Conservation (phyloP, 2,797 vertebrate genomes). For the Ctenopoma multispine region DNA sequence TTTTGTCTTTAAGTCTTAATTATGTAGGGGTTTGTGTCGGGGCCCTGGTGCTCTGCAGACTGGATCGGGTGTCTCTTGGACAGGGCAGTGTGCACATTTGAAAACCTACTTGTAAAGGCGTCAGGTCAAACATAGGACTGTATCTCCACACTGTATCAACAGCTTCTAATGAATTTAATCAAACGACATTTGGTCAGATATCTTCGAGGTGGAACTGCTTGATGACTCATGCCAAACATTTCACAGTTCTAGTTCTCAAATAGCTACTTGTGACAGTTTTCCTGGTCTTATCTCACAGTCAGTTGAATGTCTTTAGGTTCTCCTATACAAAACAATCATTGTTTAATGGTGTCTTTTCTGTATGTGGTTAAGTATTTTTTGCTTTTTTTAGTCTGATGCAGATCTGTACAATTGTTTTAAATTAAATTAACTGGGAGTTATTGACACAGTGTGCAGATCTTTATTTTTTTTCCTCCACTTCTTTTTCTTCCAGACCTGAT, state of each 20-base stretch:
- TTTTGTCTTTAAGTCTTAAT: slow-evolving; percentile 75
- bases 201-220: slow-evolving; percentile 2
- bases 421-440: not conserved
- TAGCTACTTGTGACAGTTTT: not conserved
- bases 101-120: not conserved
- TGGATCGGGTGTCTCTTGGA: slow-evolving; percentile 40
- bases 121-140: not conserved
- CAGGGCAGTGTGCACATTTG: slow-evolving; percentile 22
- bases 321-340: not conserved
- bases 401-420: not conserved
- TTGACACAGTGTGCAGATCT: slow-evolving; percentile 30
- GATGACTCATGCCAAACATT: not conserved
- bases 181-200: not conserved
- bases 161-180: not conserved
- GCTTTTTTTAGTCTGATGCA: not conserved
- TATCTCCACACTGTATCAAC: slow-evolving; percentile 15
- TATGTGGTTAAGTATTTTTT: not conserved
- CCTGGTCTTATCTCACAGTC: not conserved
- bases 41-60: slow-evolving; percentile 62
- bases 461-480: not conserved
- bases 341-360: not conserved
- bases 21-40: slow-evolving; percentile 52
- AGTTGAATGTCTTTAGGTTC: not conserved
- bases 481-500: slow-evolving; percentile 22
- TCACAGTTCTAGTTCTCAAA: not conserved